Conservation (phyloP, 2,888 invertebrate species). For the Agonum fuliginosum region DNA sequence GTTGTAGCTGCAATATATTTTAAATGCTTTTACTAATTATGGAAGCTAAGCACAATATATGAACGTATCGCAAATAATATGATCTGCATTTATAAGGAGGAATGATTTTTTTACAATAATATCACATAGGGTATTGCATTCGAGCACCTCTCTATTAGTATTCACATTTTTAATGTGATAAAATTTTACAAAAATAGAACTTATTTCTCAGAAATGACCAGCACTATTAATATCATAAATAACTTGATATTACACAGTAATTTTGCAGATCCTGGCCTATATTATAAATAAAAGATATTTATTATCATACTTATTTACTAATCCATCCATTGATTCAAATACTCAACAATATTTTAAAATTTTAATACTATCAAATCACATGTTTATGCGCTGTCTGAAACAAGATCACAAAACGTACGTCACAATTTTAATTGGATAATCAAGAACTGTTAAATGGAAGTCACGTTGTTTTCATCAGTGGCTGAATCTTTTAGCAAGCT, state of each 20-base stretch:
- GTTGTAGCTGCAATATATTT: not conserved
- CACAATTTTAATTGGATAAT: conserved; percentile 18
- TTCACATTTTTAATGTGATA: too few species aligned
- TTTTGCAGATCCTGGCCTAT: not conserved
- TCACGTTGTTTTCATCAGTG: conserved; percentile 5
- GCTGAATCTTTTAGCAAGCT: not conserved
- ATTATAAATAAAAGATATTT: too few species aligned
- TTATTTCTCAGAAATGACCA: too few species aligned
- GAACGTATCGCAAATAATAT: conserved; percentile 17
- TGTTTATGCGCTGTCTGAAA: conserved; percentile 1
- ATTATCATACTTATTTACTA: too few species aligned
- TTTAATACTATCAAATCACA: conserved; percentile 40
- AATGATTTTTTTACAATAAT: conserved; percentile 36
- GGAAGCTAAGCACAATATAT: not conserved
- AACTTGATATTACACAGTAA: too few species aligned
- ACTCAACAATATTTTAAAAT: not conserved
- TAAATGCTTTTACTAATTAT: not conserved
- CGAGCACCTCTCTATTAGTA: conserved; percentile 34
- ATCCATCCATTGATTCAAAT: too few species aligned
- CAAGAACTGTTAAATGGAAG: conserved; percentile 15
- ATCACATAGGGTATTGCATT: conserved; percentile 45
- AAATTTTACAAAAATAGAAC: too few species aligned
- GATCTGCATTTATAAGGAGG: conserved; percentile 11
- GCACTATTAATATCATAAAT: too few species aligned
- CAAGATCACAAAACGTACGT: conserved; percentile 29